These are phyloP conservation scores for Ochotona curzoniae DNA, from an alignment of 2,113 vertebrate genomes.

Conservation along the genomic window DNA sequence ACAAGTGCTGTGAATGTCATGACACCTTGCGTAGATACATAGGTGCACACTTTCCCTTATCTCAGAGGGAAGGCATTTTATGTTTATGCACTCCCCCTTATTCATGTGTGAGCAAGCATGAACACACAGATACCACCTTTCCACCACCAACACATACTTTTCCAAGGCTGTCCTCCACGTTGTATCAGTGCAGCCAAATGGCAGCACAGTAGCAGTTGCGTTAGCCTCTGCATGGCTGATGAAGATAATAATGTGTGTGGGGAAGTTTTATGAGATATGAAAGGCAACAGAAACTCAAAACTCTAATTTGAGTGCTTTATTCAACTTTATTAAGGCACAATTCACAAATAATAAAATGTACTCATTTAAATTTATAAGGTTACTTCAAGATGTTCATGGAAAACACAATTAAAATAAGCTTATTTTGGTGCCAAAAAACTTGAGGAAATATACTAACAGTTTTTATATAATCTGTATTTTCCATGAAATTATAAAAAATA, in stretches of 20 bases:
- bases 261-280: neutral
- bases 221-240: neutral
- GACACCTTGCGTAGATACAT: neutral
- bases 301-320: neutral
- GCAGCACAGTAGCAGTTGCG: neutral
- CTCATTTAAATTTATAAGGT: neutral
- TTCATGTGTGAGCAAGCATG: neutral
- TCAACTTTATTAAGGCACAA: neutral
- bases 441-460: no score
- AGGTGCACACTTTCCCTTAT: neutral
- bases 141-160: neutral
- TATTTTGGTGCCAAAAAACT: no score
- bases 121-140: rapidly evolving
- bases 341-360: neutral
- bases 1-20: neutral
- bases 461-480: no score
- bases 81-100: neutral
- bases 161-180: neutral
- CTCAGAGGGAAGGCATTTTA: neutral
- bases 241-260: neutral
- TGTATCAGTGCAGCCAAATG: neutral
- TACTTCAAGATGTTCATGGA: no score
- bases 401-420: no score
- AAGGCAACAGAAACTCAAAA: neutral
- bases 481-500: no score